Evolutionary conservation across 2,888 invertebrate species (phyloP), one percentile per base, ranked within the genome.

Genomic region (Theodoxus fluviatilis): DNA sequence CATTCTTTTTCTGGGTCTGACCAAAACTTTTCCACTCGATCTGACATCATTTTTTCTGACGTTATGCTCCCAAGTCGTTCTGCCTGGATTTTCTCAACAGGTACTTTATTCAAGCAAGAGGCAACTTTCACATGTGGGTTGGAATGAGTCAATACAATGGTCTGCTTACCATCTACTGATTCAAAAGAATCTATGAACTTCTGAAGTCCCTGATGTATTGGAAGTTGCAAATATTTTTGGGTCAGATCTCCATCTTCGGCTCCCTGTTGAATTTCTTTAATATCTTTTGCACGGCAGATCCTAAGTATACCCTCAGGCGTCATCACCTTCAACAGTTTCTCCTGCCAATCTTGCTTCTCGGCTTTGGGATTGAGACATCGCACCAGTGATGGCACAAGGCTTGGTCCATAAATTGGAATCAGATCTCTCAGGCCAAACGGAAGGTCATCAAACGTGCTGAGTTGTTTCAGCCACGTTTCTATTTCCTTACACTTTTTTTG

Each of bases 31-130:
- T 67, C 33, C 9, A 71, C 18, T 25, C 35, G 33, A 28, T 15
- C 25, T 38, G 67, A 47, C n/a, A 71, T 40, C 33, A 68, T 67
- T 38, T 71, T 67, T 38, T 71, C 71, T n/a, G 71, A 71, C 31
- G 67, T 71, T 33, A 68, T 63, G 15, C 43, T 40, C 25, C 71
- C 43, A 15, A 71, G 65, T 38, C 63, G 59, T 28, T 63, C 63
- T 3, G 38, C 37, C 37, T 63, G 71, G n/a, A n/a, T n/a, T n/a
- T 40, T 63, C 3, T 47, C 3, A 12, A 38, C 22, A 28, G 38
- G 12, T 31, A 22, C 2, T 2, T 37, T 18, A 15, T 37, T 28
- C 22, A 63, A n/a, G 37, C 67, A 67, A 18, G 22, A 22, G 3
- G 12, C 31, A 47, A 67, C 25, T 25, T 65, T 38, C 18, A 35